A percentile compares a stretch with the other conserved stretches of the same genome.
phyloP scores from a whole-genome alignment of 2,113 vertebrate species.

The Lota lota region DNA sequence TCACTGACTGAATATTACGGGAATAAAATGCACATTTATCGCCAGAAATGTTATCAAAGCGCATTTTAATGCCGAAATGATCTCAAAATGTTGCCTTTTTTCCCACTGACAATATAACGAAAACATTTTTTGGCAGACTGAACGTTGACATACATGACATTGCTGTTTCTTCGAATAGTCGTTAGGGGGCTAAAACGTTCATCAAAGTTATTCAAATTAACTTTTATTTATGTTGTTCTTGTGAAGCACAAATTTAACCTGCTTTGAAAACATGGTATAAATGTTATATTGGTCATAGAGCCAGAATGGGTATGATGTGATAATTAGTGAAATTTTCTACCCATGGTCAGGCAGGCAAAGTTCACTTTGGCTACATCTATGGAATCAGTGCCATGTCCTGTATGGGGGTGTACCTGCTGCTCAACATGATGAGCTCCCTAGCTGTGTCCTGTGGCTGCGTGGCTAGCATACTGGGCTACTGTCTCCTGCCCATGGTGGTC shows the following conservation, averaged over 20 bases:
- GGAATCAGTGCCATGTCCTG: conserved; percentile 83
- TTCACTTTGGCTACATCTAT: conserved; percentile 84
- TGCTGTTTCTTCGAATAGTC: too few relatives aligned
- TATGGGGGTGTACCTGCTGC: conserved; percentile 74
- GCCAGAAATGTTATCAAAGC: too few relatives aligned
- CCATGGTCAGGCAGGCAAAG: conserved; percentile 80
- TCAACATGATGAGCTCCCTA: conserved; percentile 82
- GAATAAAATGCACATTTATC: too few relatives aligned
- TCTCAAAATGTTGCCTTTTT: too few relatives aligned
- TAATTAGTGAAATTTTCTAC: background rate
- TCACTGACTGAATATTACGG: too few relatives aligned
- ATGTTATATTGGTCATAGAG: background rate
- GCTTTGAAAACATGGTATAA: background rate
- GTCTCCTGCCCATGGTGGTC: conserved; percentile 85
- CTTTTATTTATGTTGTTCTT: background rate
- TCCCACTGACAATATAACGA: too few relatives aligned
- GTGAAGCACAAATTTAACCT: background rate
- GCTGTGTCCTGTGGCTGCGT: conserved; percentile 81
- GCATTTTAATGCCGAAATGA: too few relatives aligned
- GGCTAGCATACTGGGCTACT: conserved; percentile 85
- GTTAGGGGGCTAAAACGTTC: too few relatives aligned
- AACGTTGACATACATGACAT: too few relatives aligned
- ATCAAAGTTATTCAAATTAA: too few relatives aligned
- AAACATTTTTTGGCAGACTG: too few relatives aligned
- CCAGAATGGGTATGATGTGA: too few relatives aligned